A percentile compares a stretch with the other conserved stretches of the same genome.
These are phyloP conservation scores for Chelonoidis abingdonii DNA, from an alignment of 2,113 vertebrate genomes.

Conservation along the genomic window DNA sequence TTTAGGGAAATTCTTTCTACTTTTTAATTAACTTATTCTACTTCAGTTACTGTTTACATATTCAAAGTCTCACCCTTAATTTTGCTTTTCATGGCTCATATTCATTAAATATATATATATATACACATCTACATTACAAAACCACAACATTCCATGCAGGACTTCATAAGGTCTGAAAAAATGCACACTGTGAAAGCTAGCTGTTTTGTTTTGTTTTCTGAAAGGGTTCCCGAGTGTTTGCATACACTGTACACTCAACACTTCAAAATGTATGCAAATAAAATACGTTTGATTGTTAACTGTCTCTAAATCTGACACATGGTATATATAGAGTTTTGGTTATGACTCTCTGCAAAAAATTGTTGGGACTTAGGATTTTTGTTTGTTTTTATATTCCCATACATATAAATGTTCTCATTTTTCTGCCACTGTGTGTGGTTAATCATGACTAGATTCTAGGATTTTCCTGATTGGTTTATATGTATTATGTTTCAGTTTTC, in stretches of 20 bases:
- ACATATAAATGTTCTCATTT: background rate
- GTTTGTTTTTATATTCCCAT: background rate
- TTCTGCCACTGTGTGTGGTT: slow-evolving; percentile 32
- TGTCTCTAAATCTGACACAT: background rate
- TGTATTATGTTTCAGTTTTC: slow-evolving; percentile 61
- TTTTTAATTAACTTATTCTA: slow-evolving; percentile 1
- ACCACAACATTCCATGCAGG: slow-evolving; percentile 68
- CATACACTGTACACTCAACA: accelerated
- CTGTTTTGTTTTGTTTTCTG: accelerated
- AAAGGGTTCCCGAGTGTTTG: background rate
- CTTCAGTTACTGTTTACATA: background rate
- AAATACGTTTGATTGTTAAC: background rate
- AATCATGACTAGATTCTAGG: slow-evolving; percentile 61
- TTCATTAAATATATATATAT: background rate
- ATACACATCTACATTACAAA: slow-evolving; percentile 61
- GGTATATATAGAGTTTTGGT: background rate
- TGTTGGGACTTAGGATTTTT: background rate
- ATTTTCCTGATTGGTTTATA: slow-evolving; percentile 59
- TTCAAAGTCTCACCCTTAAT: background rate
- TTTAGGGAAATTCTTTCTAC: background rate
- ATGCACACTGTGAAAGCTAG: background rate
- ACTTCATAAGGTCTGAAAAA: accelerated
- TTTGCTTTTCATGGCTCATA: slow-evolving; percentile 35
- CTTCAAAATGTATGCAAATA: background rate
- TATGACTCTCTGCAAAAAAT: background rate